A percentile compares a stretch with the other conserved stretches of the same genome.
phyloP scores from a whole-genome alignment of 2,888 invertebrate species.

The Drepanosiphum platanoidis region DNA sequence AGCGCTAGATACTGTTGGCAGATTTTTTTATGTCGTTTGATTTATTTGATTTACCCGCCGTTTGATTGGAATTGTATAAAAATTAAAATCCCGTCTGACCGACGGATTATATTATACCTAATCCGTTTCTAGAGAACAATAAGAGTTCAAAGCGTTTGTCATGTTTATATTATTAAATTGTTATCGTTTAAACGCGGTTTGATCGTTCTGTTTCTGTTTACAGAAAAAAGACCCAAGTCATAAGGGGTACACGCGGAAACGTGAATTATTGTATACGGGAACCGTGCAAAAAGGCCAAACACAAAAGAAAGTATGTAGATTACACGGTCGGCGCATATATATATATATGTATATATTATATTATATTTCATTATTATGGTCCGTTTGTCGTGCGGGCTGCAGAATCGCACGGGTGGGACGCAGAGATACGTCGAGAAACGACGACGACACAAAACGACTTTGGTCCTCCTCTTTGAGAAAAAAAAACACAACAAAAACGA shows the following conservation, averaged over 20 bases:
- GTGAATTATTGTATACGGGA: not conserved
- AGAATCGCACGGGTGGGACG: not conserved
- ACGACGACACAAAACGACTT: not conserved
- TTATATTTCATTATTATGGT: not conserved
- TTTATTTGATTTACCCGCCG: no score
- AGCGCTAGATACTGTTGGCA: no score
- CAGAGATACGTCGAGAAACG: not conserved
- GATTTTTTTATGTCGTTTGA: no score
- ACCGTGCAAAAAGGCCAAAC: not conserved
- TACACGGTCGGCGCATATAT: not conserved
- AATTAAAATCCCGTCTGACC: no score
- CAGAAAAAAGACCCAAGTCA: not conserved
- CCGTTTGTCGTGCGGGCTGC: not conserved
- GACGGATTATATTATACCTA: no score
- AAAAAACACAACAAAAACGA: not conserved
- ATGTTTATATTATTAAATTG: no score
- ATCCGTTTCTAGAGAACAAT: no score
- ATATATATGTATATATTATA: no score
- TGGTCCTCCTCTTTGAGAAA: not conserved
- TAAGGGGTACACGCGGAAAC: not conserved
- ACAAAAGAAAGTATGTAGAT: constrained; percentile 2
- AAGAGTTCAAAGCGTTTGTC: no score
- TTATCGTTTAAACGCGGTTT: not conserved
- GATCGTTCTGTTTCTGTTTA: not conserved
- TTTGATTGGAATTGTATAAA: no score